These are phyloP conservation scores for Orius insidiosus DNA, from an alignment of 1,140 invertebrate species.

Conservation along the genomic window DNA sequence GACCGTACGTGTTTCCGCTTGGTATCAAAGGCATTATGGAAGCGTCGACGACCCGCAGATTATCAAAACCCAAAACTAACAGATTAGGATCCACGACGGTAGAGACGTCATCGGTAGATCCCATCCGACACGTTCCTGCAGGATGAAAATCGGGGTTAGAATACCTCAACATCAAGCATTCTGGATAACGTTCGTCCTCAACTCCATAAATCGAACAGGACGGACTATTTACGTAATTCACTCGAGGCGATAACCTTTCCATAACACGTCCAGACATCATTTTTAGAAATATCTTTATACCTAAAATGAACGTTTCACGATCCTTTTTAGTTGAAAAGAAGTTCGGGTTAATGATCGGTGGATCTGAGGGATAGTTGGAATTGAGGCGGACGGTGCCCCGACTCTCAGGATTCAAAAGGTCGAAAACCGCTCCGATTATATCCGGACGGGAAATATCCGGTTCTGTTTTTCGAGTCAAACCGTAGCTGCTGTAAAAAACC, in stretches of 20 bases:
- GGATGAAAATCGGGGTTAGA: constrained; percentile 39
- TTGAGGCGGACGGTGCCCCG: not conserved
- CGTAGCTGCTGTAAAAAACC: no score
- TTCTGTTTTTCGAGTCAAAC: no score
- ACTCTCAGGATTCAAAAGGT: not conserved
- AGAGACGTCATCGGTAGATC: constrained; percentile 25
- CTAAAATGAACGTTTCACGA: not conserved
- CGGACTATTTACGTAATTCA: not conserved
- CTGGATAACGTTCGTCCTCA: not conserved
- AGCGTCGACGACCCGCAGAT: constrained; percentile 26
- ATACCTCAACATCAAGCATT: not conserved
- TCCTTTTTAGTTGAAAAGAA: not conserved
- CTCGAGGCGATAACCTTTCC: not conserved
- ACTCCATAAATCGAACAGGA: not conserved
- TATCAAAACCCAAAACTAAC: constrained; percentile 23
- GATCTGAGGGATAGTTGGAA: not conserved
- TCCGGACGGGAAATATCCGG: no score
- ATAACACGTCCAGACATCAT: not conserved
- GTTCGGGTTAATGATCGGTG: constrained; percentile 6
- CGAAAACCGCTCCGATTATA: no score
- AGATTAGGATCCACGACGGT: constrained; percentile 32
- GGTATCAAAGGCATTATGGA: constrained; percentile 24
- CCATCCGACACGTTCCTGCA: constrained; percentile 41
- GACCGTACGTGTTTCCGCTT: constrained; percentile 24
- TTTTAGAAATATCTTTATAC: not conserved